Evolutionary conservation across 1,140 invertebrate species (phyloP).

Genomic region (Campoletis sonorensis): DNA sequence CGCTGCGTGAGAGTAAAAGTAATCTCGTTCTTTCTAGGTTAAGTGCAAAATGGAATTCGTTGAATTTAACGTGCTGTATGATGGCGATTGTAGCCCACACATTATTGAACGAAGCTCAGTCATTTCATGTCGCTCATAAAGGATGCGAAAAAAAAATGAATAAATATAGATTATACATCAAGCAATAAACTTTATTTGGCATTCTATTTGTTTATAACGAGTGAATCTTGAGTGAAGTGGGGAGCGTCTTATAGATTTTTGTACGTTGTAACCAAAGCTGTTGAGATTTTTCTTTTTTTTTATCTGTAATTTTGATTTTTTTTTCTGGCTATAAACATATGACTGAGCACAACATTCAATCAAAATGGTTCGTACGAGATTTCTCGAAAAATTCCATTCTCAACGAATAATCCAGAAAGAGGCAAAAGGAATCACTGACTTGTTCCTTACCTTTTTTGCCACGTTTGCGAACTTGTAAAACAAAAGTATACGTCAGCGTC

Average conservation of each 20-base stretch:
- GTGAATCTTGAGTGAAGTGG: neutral
- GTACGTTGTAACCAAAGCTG: neutral
- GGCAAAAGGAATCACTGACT: neutral
- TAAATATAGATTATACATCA: neutral
- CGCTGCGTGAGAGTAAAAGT: conserved; percentile 12
- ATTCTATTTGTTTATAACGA: no score
- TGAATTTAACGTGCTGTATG: neutral
- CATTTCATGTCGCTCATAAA: no score
- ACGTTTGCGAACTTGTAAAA: neutral
- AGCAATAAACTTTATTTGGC: neutral
- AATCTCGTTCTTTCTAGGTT: neutral
- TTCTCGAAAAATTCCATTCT: conserved; percentile 31
- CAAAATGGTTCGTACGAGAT: conserved; percentile 17
- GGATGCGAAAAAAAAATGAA: neutral
- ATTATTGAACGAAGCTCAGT: neutral
- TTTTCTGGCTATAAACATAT: neutral
- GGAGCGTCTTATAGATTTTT: neutral
- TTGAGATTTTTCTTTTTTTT: neutral
- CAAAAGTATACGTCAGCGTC: conserved; percentile 20
- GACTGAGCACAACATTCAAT: conserved; percentile 21
- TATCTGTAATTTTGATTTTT: neutral
- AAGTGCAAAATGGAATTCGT: conserved; percentile 32
- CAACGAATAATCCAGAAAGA: conserved; percentile 38
- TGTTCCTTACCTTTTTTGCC: neutral
- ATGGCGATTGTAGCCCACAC: neutral